These are phyloP conservation scores for Arnoldichthys spilopterus DNA, from an alignment of 2,797 vertebrate genomes.

Conservation along the genomic window DNA sequence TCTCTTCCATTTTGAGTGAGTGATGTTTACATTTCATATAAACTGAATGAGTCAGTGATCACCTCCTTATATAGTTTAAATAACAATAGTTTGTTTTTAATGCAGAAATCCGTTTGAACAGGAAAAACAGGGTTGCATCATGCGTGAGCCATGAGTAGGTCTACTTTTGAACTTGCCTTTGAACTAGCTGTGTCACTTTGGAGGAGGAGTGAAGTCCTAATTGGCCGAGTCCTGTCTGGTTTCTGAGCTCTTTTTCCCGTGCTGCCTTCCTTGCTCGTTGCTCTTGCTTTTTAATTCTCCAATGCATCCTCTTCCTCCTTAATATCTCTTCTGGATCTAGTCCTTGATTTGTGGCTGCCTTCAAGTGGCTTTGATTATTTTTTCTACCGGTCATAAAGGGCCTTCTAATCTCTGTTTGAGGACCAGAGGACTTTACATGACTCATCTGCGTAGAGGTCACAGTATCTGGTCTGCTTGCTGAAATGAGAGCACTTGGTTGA, in stretches of 20 bases:
- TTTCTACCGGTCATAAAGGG: conserved; percentile 18
- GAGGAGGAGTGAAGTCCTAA: conserved; percentile 53
- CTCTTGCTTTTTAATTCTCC: conserved; percentile 83
- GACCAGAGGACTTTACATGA: conserved; percentile 40
- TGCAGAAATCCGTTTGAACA: neutral
- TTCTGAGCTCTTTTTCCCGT: conserved; percentile 59
- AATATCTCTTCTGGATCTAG: conserved; percentile 74
- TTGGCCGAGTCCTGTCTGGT: conserved; percentile 51
- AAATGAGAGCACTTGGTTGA: conserved; percentile 44
- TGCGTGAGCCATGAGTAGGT: neutral
- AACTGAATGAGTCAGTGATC: neutral
- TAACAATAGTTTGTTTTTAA: neutral
- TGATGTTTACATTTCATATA: neutral
- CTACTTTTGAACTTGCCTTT: conserved; percentile 50
- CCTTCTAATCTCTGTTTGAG: conserved; percentile 17
- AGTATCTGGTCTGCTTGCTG: conserved; percentile 24
- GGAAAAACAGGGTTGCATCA: neutral
- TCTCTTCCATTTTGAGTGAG: neutral
- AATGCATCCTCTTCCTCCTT: conserved; percentile 78
- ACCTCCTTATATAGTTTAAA: too few species aligned
- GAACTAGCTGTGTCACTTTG: conserved; percentile 25
- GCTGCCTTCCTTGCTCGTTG: conserved; percentile 80
- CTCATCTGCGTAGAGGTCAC: conserved; percentile 21
- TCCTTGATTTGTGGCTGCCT: conserved; percentile 54
- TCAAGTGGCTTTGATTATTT: conserved; percentile 20